Base-by-base conservation (phyloP, 1,140 invertebrate species). In the Zaprionus taronus region DNA sequence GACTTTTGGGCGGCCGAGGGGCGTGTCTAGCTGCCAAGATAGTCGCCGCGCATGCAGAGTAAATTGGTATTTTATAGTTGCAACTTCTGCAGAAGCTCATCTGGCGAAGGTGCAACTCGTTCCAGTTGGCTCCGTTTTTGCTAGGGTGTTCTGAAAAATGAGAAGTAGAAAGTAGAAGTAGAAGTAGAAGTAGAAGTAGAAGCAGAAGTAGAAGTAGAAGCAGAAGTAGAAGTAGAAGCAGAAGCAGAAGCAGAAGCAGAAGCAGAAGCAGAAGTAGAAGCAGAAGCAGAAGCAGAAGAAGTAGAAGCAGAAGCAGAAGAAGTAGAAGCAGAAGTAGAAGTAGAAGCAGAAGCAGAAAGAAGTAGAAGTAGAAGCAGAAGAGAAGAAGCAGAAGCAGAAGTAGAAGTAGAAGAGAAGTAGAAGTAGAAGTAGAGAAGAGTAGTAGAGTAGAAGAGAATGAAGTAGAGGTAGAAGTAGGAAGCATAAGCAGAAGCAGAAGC, bases 31-130 rank as follows among this genome's bases (percentile, higher is more conserved):
- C 79, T 90, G 85, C 85, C 85, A 89, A 87, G 84, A 89, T 89
- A 89, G 78, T 81, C 86, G 79, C 76, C 72, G 58, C 70, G 81
- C 84, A 83, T 89, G 85, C 77, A 80, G 84, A 83, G 81, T 81
- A 87, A 89, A 89, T 90, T 87, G 84, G 71, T 81, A 87, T 87
- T 87, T 87, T 84, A 87, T 84, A 89, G 84, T 81, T 79, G 84
- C 69, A 81, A 82, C 79, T 82, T 79, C 51, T 71, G 60, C 49
- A 66, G 71, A 31, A 38, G 66, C 63, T 22, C 47, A 51, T 51
- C 47, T 57, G 41, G 47, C 20, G 14, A 51, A 51, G 47, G 47
- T 81, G 78, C 77, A 77, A 79, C 60, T 76, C 49, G 58, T 41
- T 63, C n/a, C 41, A 44, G 41, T n/a, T 5, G 38, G 28, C n/a